Base-by-base conservation (phyloP, 2,113 vertebrate species). In the Chrysochloris asiatica region DNA sequence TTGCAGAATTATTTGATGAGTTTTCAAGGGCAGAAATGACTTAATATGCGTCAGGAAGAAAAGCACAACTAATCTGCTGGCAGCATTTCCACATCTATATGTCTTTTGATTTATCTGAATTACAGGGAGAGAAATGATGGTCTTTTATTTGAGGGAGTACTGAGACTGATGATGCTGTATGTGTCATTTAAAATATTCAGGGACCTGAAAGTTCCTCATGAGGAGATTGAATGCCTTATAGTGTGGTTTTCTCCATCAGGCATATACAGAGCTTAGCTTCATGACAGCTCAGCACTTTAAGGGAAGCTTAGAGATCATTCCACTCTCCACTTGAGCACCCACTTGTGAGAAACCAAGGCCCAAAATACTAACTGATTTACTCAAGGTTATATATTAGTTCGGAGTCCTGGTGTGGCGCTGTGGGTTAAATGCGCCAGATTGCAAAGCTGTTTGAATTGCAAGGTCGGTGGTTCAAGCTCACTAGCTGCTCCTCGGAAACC, bases 1-100 rank as follows among this genome's bases (percentile, higher is more conserved):
- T 82, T 71, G 43, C 21, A 83, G 76, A 81, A 77, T 88, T 65
- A 81, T 61, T 59, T 72, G 43, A n/a, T 82, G n/a, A 71, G 50
- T 75, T 52, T 52, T 75, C 24, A 8, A 56, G 30, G 30, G 36
- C 6, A 89, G 86, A 87, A 76, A 59, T 33, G 52, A 81, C 47
- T 67, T 89, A 47, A 86, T 28, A 43, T 75, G 73, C 21, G 69
- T 86, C 3, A 63, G 48, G 61, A 76, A 83, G 13, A 88, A 38
- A 82, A 87, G 81, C 33, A 56, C 7, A 67, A 22, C 33, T 72
- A 22, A 45, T 26, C 33, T 67, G 21, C 6, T 73, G 30, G 8
- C 4, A 54, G 16, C 13, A 83, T 71, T 16, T 89, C n/a, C 52
- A 88, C 26, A 48, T 80, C 41, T 73, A 30, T 6, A 48, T 36